phyloP scores from a whole-genome alignment of 2,113 vertebrate species.

The Carassius carassius region DNA sequence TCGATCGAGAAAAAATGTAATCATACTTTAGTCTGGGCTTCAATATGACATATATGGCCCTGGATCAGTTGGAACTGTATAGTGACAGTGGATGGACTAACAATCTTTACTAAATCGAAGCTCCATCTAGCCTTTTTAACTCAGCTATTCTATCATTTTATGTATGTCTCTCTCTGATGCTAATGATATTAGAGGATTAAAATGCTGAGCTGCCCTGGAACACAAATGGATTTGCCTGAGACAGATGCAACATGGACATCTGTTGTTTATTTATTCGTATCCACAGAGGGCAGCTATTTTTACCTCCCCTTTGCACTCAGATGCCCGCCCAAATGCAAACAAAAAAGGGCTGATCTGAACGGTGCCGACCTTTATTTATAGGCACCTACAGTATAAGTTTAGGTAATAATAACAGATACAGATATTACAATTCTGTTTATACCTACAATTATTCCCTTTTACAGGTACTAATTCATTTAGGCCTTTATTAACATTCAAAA shows the following conservation, averaged over 20 bases:
- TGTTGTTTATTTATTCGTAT: conserved; percentile 32
- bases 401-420: not conserved
- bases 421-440: not conserved
- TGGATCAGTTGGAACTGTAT: not conserved
- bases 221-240: conserved; percentile 37
- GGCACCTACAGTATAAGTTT: not conserved
- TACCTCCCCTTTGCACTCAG: not conserved
- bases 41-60: not conserved
- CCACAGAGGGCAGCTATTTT: conserved; percentile 11
- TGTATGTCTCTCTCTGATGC: not conserved
- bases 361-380: not conserved
- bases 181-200: conserved; percentile 48
- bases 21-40: not conserved
- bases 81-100: not conserved
- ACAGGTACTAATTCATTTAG: not conserved
- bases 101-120: not conserved
- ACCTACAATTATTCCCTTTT: not conserved
- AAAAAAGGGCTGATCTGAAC: not conserved
- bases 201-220: conserved; percentile 13
- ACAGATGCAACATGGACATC: conserved; percentile 34
- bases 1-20: not conserved
- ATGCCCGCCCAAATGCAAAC: not conserved
- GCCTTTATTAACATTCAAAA: not conserved
- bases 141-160: not conserved
- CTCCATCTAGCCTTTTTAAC: not conserved